Evolutionary conservation across 1,140 invertebrate genomes (phyloP), one percentile per base, ranked within the genome.

Genomic region (Drosophila pseudoobscura): DNA sequence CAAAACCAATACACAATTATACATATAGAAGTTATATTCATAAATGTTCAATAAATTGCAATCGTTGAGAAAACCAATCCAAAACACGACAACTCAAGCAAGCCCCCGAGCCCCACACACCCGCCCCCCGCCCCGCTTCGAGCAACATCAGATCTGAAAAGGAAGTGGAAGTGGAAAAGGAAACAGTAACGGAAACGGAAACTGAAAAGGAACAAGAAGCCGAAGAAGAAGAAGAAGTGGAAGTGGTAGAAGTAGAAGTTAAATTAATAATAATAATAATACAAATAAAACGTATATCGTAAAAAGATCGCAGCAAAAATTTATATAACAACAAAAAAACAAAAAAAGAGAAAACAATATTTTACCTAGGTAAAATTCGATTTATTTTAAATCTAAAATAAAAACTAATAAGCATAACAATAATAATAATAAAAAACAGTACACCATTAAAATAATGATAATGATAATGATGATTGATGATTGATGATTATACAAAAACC

Each of bases 301-400:
- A 52, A 24, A 22, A 45, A 46, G 44, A 47, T 6, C 15, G 35
- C 44, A 58, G 61, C 31, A 66, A 50, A 56, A 69, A 69, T 20
- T 50, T 60, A 59, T 39, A 70, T 20, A 20, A 20, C 20, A 69
- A 46, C 46, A 15, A 60, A 35, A 62, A 49, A 64, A 54, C 26
- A 44, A 45, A 51, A 54, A 20, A 41, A 15, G 29, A 53, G 17
- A 13, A 13, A 17, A n/a, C 44, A 26, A 64, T 44, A 68, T 68
- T 69, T 69, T 69, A 69, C 65, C 43, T 56, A 69, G 65, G 65
- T 69, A 74, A 74, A 64, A 64, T 74, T 74, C 74, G 64, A 74
- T 53, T 74, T 74, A 74, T 74, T 64, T 74, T 57, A 74, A 74
- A 64, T 62, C 39, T 73, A 73, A 63, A 73, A 54, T 73, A 73